Conservation (phyloP, 2,888 invertebrate species). For the Monochamus alternatus region DNA sequence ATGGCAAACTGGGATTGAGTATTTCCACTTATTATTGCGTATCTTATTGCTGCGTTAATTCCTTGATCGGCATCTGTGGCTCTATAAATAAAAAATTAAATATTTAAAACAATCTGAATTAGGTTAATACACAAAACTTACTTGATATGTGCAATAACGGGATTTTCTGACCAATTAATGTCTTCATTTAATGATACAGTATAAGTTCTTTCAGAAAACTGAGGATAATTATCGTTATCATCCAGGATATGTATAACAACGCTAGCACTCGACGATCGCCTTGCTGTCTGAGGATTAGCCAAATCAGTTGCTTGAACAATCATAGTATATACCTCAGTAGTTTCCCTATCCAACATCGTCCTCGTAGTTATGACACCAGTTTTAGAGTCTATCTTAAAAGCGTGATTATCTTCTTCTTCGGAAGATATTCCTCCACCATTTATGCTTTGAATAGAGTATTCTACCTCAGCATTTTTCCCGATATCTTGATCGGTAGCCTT, state of each 20-base stretch:
- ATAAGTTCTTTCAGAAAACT: conserved; percentile 92
- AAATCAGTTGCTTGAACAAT: conserved; percentile 90
- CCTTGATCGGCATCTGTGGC: conserved; percentile 96
- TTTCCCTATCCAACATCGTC: conserved; percentile 89
- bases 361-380: conserved; percentile 91
- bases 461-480: conserved; percentile 90
- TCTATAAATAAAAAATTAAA: conserved; percentile 67
- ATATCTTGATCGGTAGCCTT: conserved; percentile 94
- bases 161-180: conserved; percentile 87
- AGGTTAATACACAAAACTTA: conserved; percentile 58
- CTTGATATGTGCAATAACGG: conserved; percentile 85
- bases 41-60: conserved; percentile 92
- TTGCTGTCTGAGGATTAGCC: conserved; percentile 84
- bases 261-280: conserved; percentile 86
- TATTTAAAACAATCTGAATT: conserved; percentile 31
- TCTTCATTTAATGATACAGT: conserved; percentile 92
- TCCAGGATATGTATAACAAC: conserved; percentile 88
- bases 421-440: conserved; percentile 76
- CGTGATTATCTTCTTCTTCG: conserved; percentile 81
- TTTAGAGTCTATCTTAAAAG: conserved; percentile 89
- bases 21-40: conserved; percentile 96
- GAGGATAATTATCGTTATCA: conserved; percentile 95
- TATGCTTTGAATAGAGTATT: conserved; percentile 82
- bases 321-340: conserved; percentile 87
- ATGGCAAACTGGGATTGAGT: conserved; percentile 95